Evolutionary conservation across 2,888 invertebrate species (phyloP).

Genomic region (Cosmorhoe ocellata): DNA sequence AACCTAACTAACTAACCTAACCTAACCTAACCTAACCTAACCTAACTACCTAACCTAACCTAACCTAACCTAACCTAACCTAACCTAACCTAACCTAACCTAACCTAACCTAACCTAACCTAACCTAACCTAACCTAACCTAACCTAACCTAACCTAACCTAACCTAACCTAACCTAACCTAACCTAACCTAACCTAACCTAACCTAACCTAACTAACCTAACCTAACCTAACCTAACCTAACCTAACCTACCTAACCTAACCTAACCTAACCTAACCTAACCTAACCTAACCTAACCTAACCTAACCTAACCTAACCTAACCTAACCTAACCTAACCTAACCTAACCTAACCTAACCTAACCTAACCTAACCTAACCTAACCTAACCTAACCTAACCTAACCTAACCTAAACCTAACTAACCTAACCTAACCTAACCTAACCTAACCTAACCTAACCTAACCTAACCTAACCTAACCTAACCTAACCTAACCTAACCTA

Average conservation of each 20-base stretch:
- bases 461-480: conserved; percentile 33
- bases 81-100: conserved; percentile 39
- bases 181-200: conserved; percentile 32
- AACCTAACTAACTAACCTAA: conserved; percentile 37
- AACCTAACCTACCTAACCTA: conserved; percentile 26
- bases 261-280: conserved; percentile 25
- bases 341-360: conserved; percentile 13
- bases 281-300: conserved; percentile 25
- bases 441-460: conserved; percentile 31
- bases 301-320: conserved; percentile 22
- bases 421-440: conserved; percentile 29
- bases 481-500: conserved; percentile 23
- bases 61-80: conserved; percentile 37
- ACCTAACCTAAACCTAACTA: conserved; percentile 31
- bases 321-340: conserved; percentile 23
- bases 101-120: conserved; percentile 36
- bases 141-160: conserved; percentile 30
- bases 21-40: conserved; percentile 27
- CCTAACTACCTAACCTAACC: conserved; percentile 30
- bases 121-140: conserved; percentile 25
- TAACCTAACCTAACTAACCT: conserved; percentile 32
- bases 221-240: conserved; percentile 27
- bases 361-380: conserved; percentile 27
- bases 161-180: conserved; percentile 36
- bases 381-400: conserved; percentile 26